Evolutionary conservation across 2,113 vertebrate species (phyloP), one percentile per base, ranked within the genome.

Genomic region (Nesoenas mayeri): DNA sequence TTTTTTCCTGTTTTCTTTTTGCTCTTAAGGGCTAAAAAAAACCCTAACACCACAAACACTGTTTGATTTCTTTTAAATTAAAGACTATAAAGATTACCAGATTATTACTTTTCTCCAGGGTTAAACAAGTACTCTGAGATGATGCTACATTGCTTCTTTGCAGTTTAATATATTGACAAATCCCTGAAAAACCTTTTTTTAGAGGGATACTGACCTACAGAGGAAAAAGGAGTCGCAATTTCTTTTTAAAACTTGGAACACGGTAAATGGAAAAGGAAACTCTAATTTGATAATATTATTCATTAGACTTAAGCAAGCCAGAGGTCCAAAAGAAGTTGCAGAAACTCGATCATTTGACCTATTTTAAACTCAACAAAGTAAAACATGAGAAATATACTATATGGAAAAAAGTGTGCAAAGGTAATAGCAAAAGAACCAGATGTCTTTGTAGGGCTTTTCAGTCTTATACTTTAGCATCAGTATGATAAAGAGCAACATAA

Each of bases 401-500:
- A 67, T 25, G 91, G 88, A 93, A 94, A 94, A 94, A 93, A 90
- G 42, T 34, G 31, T 58, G 44, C 77, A 91, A 34, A 91, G 54
- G n/a, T 93, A 93, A 84, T 14, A 81, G 50, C 79, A 89, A 83
- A 92, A 88, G 61, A 86, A 78, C 51, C 83, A 96, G 85, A 96
- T 95, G 95, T 83, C 89, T 94, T 67, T 26, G 28, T 12, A 72
- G 34, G 44, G 28, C 22, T 95, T 93, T 94, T 77, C 62, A 58
- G 28, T n/a, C 78, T 74, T 84, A 47, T 77, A 75, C 73, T 73
- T 66, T 34, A 95, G 42, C 85, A 91, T 82, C 58, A 79, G 32
- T 12, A 85, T 88, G 92, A 94, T 93, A 91, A 92, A 93, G 69
- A 78, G 69, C 58, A 92, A 92, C 62, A 88, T 89, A 92, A 94